These are phyloP conservation scores for Drosophila mayri DNA, from an alignment of 1,140 invertebrate genomes.

Conservation along the genomic window DNA sequence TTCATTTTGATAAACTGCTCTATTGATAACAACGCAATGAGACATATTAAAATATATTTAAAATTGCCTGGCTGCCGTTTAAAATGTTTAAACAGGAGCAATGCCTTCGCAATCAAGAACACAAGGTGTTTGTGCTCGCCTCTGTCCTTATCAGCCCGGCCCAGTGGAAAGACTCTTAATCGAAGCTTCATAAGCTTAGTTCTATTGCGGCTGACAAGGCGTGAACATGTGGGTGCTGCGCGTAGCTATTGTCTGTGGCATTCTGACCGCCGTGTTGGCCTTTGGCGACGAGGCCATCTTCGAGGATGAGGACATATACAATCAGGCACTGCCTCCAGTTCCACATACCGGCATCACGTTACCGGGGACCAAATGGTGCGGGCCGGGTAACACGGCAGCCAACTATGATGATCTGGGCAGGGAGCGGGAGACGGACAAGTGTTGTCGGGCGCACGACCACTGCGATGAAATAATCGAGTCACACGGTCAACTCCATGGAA, in stretches of 20 bases:
- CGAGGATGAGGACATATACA: constrained; percentile 82
- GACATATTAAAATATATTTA: too few relatives aligned
- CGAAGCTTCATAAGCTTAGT: constrained; percentile 30
- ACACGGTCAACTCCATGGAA: constrained; percentile 86
- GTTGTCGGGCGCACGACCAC: constrained; percentile 92
- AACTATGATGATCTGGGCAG: constrained; percentile 89
- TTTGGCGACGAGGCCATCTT: constrained; percentile 79
- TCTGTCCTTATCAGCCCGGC: constrained; percentile 19
- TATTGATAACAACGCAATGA: too few relatives aligned
- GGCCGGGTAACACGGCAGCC: constrained; percentile 90
- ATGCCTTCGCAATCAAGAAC: too few relatives aligned
- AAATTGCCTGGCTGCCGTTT: too few relatives aligned
- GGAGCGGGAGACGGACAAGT: constrained; percentile 89
- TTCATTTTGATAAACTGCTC: too few relatives aligned
- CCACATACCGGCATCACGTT: constrained; percentile 68
- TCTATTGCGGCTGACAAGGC: constrained; percentile 6
- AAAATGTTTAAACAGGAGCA: too few relatives aligned
- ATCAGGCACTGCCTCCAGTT: constrained; percentile 72
- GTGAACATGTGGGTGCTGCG: constrained; percentile 32
- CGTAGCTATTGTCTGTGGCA: neutral
- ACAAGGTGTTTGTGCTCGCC: neutral
- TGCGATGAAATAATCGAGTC: constrained; percentile 89
- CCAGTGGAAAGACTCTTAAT: neutral
- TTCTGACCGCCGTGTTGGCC: constrained; percentile 9
- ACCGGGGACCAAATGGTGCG: constrained; percentile 89